phyloP scores from a whole-genome alignment of 2,888 invertebrate species.

The Poecilus cupreus region DNA sequence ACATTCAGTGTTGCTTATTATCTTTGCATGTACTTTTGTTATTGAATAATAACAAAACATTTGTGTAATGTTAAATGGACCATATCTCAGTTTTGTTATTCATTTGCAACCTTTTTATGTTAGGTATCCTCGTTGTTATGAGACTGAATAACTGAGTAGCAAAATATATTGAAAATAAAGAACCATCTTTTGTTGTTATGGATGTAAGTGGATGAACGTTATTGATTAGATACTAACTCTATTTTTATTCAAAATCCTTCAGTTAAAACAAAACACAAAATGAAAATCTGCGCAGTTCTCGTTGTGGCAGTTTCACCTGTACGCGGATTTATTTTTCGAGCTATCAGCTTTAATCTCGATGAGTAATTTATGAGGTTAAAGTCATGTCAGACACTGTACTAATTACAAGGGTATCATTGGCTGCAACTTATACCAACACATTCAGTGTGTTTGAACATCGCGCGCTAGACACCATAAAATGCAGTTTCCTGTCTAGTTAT shows the following conservation, averaged over 20 bases:
- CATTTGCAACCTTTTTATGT: no score
- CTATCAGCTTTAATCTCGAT: constrained; percentile 33
- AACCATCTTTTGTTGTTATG: no score
- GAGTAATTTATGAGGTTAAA: constrained; percentile 22
- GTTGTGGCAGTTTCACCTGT: constrained; percentile 19
- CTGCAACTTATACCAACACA: neutral
- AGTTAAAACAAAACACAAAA: neutral
- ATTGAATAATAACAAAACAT: no score
- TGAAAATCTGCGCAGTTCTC: neutral
- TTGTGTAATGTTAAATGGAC: no score
- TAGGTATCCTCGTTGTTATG: no score
- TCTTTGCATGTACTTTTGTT: no score
- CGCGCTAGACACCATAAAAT: constrained; percentile 12
- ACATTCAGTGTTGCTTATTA: no score
- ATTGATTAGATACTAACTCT: no score
- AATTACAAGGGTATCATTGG: constrained; percentile 31
- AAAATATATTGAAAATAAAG: no score
- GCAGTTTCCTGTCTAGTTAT: constrained; percentile 13
- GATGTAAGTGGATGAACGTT: no score
- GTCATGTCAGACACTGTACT: neutral
- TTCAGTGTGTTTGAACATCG: neutral
- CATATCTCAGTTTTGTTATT: no score
- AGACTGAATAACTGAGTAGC: no score
- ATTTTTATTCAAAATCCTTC: neutral
- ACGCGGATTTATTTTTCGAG: constrained; percentile 22